Evolutionary conservation across 2,797 vertebrate species (phyloP).

Genomic region (Clamator glandarius): DNA sequence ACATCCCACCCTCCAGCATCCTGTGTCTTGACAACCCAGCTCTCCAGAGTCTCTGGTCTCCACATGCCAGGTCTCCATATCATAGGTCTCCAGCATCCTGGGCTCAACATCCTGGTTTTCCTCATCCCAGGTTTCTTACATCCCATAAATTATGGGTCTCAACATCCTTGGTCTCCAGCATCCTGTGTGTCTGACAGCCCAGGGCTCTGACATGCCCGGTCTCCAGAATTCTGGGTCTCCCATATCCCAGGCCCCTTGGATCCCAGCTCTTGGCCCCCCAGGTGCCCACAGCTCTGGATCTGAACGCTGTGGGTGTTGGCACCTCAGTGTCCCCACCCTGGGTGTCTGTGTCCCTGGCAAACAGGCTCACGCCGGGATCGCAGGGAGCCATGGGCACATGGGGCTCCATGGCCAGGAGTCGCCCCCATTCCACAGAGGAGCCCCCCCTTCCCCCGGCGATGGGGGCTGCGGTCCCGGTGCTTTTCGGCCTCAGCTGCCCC

Average conservation of each 20-base stretch:
- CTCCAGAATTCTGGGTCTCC: neutral
- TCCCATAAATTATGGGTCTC: neutral
- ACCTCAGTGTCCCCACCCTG: neutral
- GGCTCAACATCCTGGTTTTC: neutral
- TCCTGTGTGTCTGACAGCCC: fast-evolving
- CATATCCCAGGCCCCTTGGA: no score
- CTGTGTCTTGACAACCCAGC: neutral
- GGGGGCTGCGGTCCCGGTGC: fast-evolving
- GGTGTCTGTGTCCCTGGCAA: neutral
- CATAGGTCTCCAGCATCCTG: neutral
- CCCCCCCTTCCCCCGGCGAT: neutral
- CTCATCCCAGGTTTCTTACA: neutral
- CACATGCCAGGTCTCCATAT: neutral
- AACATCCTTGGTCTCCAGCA: neutral
- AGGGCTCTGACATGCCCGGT: neutral
- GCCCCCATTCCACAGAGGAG: fast-evolving
- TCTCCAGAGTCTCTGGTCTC: neutral
- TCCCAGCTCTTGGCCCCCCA: neutral
- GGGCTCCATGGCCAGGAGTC: neutral
- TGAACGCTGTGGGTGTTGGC: neutral
- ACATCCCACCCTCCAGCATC: neutral
- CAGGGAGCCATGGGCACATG: neutral
- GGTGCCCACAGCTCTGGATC: neutral
- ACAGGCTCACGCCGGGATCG: fast-evolving
- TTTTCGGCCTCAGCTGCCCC: neutral